Percentiles rank a stretch among this genome's conserved stretches.
Conservation (phyloP, 2,797 vertebrate genomes). For the Rhinella marina region DNA sequence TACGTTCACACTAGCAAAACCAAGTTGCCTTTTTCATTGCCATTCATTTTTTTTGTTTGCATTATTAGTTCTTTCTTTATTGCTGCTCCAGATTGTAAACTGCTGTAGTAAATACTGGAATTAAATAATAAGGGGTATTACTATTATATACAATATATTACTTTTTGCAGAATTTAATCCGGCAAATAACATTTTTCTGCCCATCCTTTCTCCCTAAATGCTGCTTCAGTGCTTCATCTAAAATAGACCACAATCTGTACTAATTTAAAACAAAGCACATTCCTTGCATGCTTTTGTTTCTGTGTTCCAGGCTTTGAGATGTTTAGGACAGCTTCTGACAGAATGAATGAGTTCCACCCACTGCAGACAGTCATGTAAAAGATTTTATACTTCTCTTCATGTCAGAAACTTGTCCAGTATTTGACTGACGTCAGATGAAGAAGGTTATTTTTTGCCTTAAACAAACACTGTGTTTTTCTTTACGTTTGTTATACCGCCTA, state of each 20-base stretch:
- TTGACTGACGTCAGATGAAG: neutral
- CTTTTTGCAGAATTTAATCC: too few species aligned
- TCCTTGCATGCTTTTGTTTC: slow-evolving; percentile 30
- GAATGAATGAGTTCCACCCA: neutral
- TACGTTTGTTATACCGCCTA: neutral
- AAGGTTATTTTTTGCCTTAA: neutral
- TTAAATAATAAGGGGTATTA: neutral
- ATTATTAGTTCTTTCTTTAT: too few species aligned
- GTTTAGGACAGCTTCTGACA: neutral
- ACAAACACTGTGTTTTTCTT: neutral
- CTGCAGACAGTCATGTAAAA: neutral
- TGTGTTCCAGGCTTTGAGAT: slow-evolving; percentile 18
- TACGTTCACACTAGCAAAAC: too few species aligned
- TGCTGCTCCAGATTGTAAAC: too few species aligned
- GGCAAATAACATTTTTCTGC: neutral
- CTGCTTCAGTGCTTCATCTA: neutral
- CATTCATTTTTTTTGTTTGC: too few species aligned
- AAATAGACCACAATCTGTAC: slow-evolving; percentile 38
- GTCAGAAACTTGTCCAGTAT: neutral
- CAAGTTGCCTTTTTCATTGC: too few species aligned
- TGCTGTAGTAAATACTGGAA: too few species aligned
- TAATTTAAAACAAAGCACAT: slow-evolving; percentile 44
- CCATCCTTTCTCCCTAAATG: neutral
- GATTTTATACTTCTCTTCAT: neutral
- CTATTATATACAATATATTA: neutral